These are phyloP conservation scores for Lathronympha strigana DNA, from an alignment of 2,888 invertebrate species.

Conservation along the genomic window DNA sequence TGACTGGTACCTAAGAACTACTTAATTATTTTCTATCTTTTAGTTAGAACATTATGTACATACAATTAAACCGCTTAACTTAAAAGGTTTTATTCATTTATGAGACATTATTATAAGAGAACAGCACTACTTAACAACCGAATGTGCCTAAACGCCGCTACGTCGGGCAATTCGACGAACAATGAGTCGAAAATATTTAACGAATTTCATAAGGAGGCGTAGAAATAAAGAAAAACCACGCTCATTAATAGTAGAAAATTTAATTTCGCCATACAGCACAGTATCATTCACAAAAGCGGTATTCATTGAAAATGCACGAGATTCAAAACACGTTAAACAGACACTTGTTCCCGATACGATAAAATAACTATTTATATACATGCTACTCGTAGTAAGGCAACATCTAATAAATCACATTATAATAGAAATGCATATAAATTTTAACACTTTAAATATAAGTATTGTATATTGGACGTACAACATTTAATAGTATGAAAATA, in stretches of 20 bases:
- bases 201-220: too few relatives aligned
- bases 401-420: conserved; percentile 62
- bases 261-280: conserved; percentile 73
- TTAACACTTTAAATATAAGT: conserved; percentile 56
- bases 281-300: conserved; percentile 75
- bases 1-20: too few relatives aligned
- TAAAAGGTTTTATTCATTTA: too few relatives aligned
- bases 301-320: conserved; percentile 76
- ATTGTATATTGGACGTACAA: conserved; percentile 78
- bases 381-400: conserved; percentile 60
- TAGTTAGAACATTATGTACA: too few relatives aligned
- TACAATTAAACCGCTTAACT: too few relatives aligned
- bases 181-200: too few relatives aligned
- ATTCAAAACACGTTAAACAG: conserved; percentile 73
- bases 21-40: too few relatives aligned
- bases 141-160: too few relatives aligned
- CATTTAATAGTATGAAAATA: conserved; percentile 72
- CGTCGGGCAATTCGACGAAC: too few relatives aligned
- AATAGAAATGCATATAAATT: conserved; percentile 71
- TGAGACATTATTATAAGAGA: too few relatives aligned
- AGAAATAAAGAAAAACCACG: conserved; percentile 46
- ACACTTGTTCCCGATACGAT: conserved; percentile 66
- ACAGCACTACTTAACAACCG: too few relatives aligned
- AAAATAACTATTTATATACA: conserved; percentile 69
- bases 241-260: conserved; percentile 68